These are phyloP conservation scores for Sterrhoptilus dennistouni DNA, from an alignment of 2,113 vertebrate genomes.

Conservation along the genomic window DNA sequence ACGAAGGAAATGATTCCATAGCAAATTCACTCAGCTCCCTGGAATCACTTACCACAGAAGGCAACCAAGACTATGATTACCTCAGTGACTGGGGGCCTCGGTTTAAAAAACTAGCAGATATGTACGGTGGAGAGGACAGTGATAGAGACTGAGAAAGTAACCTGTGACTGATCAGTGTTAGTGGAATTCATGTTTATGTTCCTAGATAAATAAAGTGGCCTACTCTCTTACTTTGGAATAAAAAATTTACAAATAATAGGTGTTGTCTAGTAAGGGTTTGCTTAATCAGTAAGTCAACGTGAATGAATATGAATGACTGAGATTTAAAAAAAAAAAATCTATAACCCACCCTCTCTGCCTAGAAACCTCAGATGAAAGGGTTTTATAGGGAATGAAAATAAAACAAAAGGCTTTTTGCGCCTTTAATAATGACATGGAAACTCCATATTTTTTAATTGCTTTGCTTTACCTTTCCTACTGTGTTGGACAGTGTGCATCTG, in stretches of 20 bases:
- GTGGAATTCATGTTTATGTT: constrained; percentile 52
- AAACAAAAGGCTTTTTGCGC: constrained; percentile 79
- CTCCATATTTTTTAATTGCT: constrained; percentile 62
- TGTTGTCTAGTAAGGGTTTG: constrained; percentile 77
- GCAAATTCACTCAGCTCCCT: constrained; percentile 81
- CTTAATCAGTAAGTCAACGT: constrained; percentile 69
- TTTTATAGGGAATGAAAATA: constrained; percentile 48
- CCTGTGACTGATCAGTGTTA: background rate
- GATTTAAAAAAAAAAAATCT: background rate
- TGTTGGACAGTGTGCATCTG: constrained; percentile 34
- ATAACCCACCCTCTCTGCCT: constrained; percentile 61
- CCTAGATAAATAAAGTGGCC: constrained; percentile 64
- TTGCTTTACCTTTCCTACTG: constrained; percentile 67
- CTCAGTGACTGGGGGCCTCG: constrained; percentile 81
- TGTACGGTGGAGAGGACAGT: constrained; percentile 81
- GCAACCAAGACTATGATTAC: constrained; percentile 80
- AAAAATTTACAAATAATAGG: constrained; percentile 44
- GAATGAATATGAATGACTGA: constrained; percentile 64
- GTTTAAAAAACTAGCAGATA: constrained; percentile 80
- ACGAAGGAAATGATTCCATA: constrained; percentile 79
- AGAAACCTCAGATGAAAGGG: constrained; percentile 44
- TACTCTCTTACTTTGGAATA: constrained; percentile 49
- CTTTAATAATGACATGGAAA: constrained; percentile 59
- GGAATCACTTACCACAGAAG: constrained; percentile 74
- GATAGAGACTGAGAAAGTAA: constrained; percentile 73